Base-by-base conservation (phyloP, 1,140 invertebrate genomes). In the Capitella teleta region DNA sequence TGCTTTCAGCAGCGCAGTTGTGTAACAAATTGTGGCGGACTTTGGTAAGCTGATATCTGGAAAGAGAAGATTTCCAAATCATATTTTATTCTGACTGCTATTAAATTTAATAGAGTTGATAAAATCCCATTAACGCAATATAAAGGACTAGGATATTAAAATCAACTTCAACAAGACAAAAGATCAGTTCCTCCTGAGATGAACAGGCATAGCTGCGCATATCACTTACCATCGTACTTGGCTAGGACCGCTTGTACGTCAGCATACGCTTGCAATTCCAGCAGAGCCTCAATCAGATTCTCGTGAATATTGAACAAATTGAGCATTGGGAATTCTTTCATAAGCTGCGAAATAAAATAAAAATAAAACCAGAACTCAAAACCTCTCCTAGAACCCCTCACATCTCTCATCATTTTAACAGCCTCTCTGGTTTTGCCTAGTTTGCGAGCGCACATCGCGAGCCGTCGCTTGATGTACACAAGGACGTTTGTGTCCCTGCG, bases 261-360 rank as follows among this genome's bases (percentile, higher is more conserved):
- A 21, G 92, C 88, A 72, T 96, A 98, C 0, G 88, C 87, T 71
- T 94, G 89, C 80, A 93, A 86, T 76, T 97, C 92, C 48, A 98
- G 72, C 48, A 97, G 74, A 16, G 84, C 86, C 77, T 98, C 94
- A 62, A 98, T 89, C 36, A 98, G 75, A 76, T 98, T 98, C 76
- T 98, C 94, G 71, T 97, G 94, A 46, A 96, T 88, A 65, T 93
- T 91, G 50, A 97, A 79, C 30, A 93, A 84, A 72, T 88, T 92
- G 82, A 96, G 85, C 60, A 93, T 90, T n/a, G 87, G 86, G 60
- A 93, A 90, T 77, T 98, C 94, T 76, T 96, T 96, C 21, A 92
- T 91, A 40, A 97, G 74, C 81, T 83, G 66, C 38, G 72, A 74
- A 37, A 47, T 28, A 38, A 36, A 28, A 32, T 23, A 25, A 44